A percentile compares a stretch with the other conserved stretches of the same genome.
These are phyloP conservation scores for Apamea monoglypha DNA, from an alignment of 2,888 invertebrate species.

Conservation along the genomic window DNA sequence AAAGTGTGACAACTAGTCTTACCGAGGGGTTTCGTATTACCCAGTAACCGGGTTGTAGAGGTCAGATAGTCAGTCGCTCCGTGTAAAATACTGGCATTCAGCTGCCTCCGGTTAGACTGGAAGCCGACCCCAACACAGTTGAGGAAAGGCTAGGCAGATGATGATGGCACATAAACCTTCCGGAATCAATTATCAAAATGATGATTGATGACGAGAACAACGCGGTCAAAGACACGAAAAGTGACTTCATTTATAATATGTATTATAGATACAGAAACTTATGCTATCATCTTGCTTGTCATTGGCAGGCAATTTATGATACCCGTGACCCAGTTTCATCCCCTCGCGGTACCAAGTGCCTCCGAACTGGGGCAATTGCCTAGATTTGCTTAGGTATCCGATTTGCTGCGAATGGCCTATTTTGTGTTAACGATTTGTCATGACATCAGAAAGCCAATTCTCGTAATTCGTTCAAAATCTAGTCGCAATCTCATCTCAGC, in stretches of 20 bases:
- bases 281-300: conserved; percentile 49
- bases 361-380: conserved; percentile 57
- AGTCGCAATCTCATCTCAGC: too few species aligned
- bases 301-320: conserved; percentile 63
- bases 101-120: too few species aligned
- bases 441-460: not conserved
- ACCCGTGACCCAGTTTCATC: conserved; percentile 65
- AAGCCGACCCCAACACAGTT: too few species aligned
- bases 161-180: not conserved
- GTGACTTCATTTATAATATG: not conserved
- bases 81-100: too few species aligned
- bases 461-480: too few species aligned
- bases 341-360: conserved; percentile 55
- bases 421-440: conserved; percentile 23
- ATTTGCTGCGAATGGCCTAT: conserved; percentile 51
- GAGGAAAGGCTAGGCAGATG: too few species aligned
- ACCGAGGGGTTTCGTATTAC: too few species aligned
- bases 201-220: not conserved
- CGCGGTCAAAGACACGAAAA: not conserved
- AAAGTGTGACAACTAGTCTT: too few species aligned
- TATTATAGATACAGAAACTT: conserved; percentile 6
- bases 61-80: too few species aligned
- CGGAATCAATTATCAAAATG: not conserved
- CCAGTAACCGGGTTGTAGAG: too few species aligned
- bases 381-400: conserved; percentile 58